phyloP scores from a whole-genome alignment of 2,888 invertebrate species.

The Drosophila robusta region DNA sequence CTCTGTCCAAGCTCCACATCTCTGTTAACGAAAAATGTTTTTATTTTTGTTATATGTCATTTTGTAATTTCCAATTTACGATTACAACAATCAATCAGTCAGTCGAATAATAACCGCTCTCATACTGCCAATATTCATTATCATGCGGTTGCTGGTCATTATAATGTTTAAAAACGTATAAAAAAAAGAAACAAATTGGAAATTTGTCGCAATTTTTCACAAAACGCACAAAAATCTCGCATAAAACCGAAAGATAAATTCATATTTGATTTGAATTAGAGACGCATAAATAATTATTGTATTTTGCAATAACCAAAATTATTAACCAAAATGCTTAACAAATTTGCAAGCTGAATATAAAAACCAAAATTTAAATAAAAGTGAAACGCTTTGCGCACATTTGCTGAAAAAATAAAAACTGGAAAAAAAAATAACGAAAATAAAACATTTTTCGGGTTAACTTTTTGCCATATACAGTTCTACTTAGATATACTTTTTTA shows the following conservation, averaged over 20 bases:
- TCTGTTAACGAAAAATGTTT: slow-evolving; percentile 85
- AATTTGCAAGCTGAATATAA: slow-evolving; percentile 21
- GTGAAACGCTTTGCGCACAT: slow-evolving; percentile 17
- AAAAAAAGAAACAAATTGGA: slow-evolving; percentile 53
- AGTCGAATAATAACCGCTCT: slow-evolving; percentile 52
- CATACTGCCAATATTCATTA: slow-evolving; percentile 63
- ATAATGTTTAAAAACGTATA: slow-evolving; percentile 36
- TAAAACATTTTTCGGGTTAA: slow-evolving; percentile 85
- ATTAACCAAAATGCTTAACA: slow-evolving; percentile 74
- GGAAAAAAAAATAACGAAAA: slow-evolving; percentile 74
- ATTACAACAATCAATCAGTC: slow-evolving; percentile 42
- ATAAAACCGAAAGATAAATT: slow-evolving; percentile 24
- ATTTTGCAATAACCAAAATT: slow-evolving; percentile 84
- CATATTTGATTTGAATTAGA: slow-evolving; percentile 25
- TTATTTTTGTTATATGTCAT: slow-evolving; percentile 80
- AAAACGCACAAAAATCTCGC: slow-evolving; percentile 67
- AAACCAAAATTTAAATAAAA: slow-evolving; percentile 10
- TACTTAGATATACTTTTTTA: slow-evolving; percentile 41
- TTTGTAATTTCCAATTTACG: slow-evolving; percentile 55
- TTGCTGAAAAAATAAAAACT: slow-evolving; percentile 18
- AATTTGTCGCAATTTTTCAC: slow-evolving; percentile 51
- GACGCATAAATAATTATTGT: slow-evolving; percentile 70
- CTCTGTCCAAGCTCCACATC: slow-evolving; percentile 60
- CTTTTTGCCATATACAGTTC: slow-evolving; percentile 46
- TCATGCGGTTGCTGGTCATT: slow-evolving; percentile 79